phyloP scores from a whole-genome alignment of 2,113 vertebrate genomes.

The Anolis carolinensis region DNA sequence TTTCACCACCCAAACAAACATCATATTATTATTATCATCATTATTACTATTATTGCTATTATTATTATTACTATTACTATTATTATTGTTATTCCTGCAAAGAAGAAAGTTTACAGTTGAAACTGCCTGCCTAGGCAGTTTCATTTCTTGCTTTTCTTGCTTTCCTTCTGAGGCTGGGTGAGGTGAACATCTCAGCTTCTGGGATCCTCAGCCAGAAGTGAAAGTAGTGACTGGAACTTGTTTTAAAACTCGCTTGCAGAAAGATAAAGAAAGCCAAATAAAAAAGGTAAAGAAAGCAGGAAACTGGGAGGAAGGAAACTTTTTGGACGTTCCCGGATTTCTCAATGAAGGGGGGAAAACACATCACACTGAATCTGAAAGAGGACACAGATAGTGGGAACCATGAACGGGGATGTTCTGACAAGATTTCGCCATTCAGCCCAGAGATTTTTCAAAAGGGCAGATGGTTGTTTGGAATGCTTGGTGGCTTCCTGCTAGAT shows the following conservation, averaged over 20 bases:
- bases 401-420: constrained; percentile 61
- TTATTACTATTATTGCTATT: neutral
- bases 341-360: constrained; percentile 40
- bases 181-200: constrained; percentile 79
- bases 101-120: constrained; percentile 78
- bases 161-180: constrained; percentile 72
- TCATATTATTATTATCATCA: neutral
- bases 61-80: neutral
- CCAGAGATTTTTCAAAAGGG: constrained; percentile 54
- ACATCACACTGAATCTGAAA: constrained; percentile 42
- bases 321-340: constrained; percentile 51
- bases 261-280: neutral
- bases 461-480: constrained; percentile 38
- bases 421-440: constrained; percentile 60
- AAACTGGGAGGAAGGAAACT: constrained; percentile 52
- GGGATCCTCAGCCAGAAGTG: constrained; percentile 83
- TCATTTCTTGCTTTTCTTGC: constrained; percentile 83
- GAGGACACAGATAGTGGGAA: constrained; percentile 51
- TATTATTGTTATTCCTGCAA: too few species aligned
- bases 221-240: constrained; percentile 80
- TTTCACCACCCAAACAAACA: neutral
- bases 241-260: constrained; percentile 71
- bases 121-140: constrained; percentile 75
- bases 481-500: constrained; percentile 55
- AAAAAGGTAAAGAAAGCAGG: neutral